phyloP scores from a whole-genome alignment of 2,797 vertebrate genomes.

The Gymnothorax javanicus region DNA sequence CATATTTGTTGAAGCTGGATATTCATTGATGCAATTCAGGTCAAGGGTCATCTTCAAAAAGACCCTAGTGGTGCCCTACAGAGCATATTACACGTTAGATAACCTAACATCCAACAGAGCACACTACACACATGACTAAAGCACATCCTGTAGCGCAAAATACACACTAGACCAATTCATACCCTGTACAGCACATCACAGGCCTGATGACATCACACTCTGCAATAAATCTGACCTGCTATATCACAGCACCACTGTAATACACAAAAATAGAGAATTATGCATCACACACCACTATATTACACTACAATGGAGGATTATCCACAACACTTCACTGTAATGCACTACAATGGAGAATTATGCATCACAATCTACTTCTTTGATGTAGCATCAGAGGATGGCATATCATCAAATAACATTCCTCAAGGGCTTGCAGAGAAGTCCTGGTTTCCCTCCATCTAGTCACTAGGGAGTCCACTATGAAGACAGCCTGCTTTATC shows the following conservation, averaged over 20 bases:
- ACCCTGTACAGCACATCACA: too few relatives aligned
- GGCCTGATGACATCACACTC: too few relatives aligned
- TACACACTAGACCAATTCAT: not conserved
- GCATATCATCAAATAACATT: too few relatives aligned
- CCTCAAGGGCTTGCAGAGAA: too few relatives aligned
- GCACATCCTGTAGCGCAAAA: not conserved
- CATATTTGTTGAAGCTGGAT: constrained; percentile 1
- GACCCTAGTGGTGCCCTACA: not conserved
- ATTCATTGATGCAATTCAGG: constrained; percentile 9
- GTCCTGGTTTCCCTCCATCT: too few relatives aligned
- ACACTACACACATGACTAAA: not conserved
- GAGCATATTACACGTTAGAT: not conserved
- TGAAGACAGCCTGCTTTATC: too few relatives aligned
- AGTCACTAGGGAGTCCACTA: too few relatives aligned
- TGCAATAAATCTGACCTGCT: not conserved
- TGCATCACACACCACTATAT: too few relatives aligned
- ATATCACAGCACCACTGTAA: not conserved
- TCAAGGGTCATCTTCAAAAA: not conserved
- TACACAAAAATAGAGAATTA: too few relatives aligned
- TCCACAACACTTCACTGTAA: too few relatives aligned
- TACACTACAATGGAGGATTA: too few relatives aligned
- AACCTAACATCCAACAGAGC: not conserved
- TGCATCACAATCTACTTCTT: not conserved
- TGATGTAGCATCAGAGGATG: too few relatives aligned
- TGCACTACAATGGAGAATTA: not conserved